Base-by-base conservation (phyloP, 2,888 invertebrate genomes). In the Protodeltote pygarga region DNA sequence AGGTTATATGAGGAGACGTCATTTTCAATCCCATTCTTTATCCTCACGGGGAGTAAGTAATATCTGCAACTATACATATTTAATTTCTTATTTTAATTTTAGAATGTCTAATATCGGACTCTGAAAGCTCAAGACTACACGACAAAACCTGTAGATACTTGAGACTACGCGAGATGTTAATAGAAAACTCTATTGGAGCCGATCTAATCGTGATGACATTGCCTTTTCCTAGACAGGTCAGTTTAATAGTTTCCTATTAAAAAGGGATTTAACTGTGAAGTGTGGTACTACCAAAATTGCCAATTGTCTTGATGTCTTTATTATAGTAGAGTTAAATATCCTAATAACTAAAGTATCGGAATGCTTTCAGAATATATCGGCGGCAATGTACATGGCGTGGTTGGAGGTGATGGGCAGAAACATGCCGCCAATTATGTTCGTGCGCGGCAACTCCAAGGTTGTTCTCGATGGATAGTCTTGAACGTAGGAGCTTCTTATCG, bases 341-440 rank as follows among this genome's bases (percentile, higher is more conserved):
- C n/a, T n/a, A n/a, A n/a, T n/a, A n/a, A n/a, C n/a, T 13, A 9
- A 8, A 23, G 3, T 23, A 10, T 10, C 3, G 8, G 17, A 14
- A 16, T 10, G 2, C 20, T 52, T 11, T 5, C 37, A 54, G 35
- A 95, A 95, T 2, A 96, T 98, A 48, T 97, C 98, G 4, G 96
- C 98, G 3, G 95, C 97, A 1, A 90, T 98, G 38, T 98, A 98
- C 88, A 96, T 98, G 97, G 96, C 97, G 4, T 99, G 98, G 98
- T 85, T 99, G 73, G 98, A 98, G 86, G 94, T 95, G 67, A 92
- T 99, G 65, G 97, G 98, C 14, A 93, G 93, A 63, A 96, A 96
- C 79, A 94, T 98, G 89, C 98, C 98, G 24, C 98, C 98, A 0
- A 95, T 97, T 74, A 93, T 98, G 31, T 92, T 97, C 65, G 95